Percentiles rank a stretch among this genome's conserved stretches.
Conservation (phyloP, 1,140 invertebrate genomes). For the Drosophila aff. region DNA sequence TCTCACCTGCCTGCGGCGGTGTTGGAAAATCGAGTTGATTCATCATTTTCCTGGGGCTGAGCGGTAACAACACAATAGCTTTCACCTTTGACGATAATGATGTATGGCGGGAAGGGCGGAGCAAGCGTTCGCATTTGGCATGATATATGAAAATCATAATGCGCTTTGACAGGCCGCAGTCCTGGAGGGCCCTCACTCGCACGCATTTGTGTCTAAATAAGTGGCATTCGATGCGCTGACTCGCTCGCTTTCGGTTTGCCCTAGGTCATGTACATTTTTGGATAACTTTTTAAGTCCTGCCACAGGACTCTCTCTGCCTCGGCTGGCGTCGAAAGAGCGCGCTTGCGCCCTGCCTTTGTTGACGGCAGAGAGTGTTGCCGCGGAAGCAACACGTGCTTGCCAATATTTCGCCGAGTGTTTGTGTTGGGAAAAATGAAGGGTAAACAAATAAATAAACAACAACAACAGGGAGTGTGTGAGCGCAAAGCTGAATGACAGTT, state of each 20-base stretch:
- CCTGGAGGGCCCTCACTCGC: constrained; percentile 35
- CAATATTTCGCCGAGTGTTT: constrained; percentile 25
- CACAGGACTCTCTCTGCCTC: constrained; percentile 24
- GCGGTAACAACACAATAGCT: constrained; percentile 27
- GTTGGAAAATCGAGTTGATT: constrained; percentile 57
- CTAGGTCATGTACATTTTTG: constrained; percentile 71
- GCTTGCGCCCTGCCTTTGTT: constrained; percentile 59
- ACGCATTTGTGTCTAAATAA: constrained; percentile 45
- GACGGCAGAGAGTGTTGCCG: constrained; percentile 39
- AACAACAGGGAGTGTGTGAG: constrained; percentile 25
- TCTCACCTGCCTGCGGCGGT: constrained; percentile 3
- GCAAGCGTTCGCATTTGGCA: constrained; percentile 55
- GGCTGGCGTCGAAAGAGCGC: constrained; percentile 56
- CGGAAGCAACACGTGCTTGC: constrained; percentile 70
- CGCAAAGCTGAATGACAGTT: constrained; percentile 69
- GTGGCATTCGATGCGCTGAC: constrained; percentile 51
- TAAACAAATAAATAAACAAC: constrained; percentile 72
- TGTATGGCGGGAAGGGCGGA: constrained; percentile 34
- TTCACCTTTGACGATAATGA: constrained; percentile 31
- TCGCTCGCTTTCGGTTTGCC: constrained; percentile 57
- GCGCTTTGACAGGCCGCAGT: constrained; percentile 65
- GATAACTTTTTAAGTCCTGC: constrained; percentile 45
- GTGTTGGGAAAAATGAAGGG: constrained; percentile 46
- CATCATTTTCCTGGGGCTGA: constrained; percentile 37
- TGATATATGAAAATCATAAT: constrained; percentile 78